These are phyloP conservation scores for Hiodon alosoides DNA, from an alignment of 2,113 vertebrate genomes.

Conservation along the genomic window DNA sequence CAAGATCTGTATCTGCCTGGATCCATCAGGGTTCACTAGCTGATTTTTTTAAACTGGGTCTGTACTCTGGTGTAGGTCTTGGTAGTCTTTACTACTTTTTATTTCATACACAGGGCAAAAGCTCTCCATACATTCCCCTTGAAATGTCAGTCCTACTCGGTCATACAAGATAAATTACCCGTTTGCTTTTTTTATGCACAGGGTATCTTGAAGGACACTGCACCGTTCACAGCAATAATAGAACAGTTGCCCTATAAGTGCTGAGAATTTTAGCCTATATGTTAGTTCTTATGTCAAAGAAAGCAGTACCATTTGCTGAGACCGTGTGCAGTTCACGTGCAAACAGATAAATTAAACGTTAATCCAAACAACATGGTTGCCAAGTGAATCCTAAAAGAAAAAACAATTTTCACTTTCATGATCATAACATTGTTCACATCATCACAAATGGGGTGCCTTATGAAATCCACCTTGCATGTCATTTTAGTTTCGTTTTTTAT, in stretches of 20 bases:
- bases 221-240: conserved; percentile 12
- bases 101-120: neutral
- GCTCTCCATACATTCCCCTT: neutral
- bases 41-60: conserved; percentile 15
- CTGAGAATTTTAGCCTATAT: conserved; percentile 22
- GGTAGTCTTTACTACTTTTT: no score
- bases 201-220: conserved; percentile 5
- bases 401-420: neutral
- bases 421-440: no score
- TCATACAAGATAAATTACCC: conserved; percentile 9
- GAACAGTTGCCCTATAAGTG: conserved; percentile 14
- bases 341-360: conserved; percentile 23
- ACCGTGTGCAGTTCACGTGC: neutral
- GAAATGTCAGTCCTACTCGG: neutral
- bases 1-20: conserved; percentile 21
- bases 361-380: neutral
- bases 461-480: no score
- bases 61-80: neutral
- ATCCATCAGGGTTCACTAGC: conserved; percentile 15
- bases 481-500: no score
- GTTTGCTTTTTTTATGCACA: conserved; percentile 16
- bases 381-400: neutral
- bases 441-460: neutral
- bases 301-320: conserved; percentile 8
- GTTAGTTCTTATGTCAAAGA: conserved; percentile 24